A percentile compares a stretch with the other conserved stretches of the same genome.
Evolutionary conservation across 2,888 invertebrate genomes (phyloP).

Genomic region (Lithophane ornitopus): DNA sequence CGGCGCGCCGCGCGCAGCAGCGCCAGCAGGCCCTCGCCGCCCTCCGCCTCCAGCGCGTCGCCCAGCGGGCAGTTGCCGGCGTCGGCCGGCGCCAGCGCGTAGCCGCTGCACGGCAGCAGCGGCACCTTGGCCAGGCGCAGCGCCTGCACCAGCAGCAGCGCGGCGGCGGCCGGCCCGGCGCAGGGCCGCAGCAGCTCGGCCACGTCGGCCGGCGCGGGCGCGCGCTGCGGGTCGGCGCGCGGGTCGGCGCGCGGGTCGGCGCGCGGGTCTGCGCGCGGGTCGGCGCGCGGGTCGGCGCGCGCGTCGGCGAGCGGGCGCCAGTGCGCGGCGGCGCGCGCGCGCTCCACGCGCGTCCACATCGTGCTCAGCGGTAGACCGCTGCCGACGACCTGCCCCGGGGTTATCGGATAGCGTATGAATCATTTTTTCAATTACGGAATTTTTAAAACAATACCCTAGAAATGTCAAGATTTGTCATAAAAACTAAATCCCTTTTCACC

Average conservation of each 20-base stretch:
- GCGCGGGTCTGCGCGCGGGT: constrained; percentile 91
- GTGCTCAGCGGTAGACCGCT: constrained; percentile 45
- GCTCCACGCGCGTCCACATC: constrained; percentile 55
- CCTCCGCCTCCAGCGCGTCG: constrained; percentile 62
- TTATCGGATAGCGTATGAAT: not conserved
- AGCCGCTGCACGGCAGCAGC: constrained; percentile 67
- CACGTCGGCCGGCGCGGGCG: constrained; percentile 92
- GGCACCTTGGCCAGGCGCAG: constrained; percentile 84
- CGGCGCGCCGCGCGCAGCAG: constrained; percentile 68
- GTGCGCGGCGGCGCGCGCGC: constrained; percentile 85
- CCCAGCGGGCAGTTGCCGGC: constrained; percentile 56
- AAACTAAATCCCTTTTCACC: too few relatives aligned
- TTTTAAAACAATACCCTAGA: too few relatives aligned
- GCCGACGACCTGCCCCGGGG: constrained; percentile 18
- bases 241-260: constrained; percentile 92
- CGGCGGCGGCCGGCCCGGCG: constrained; percentile 87
- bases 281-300: constrained; percentile 92
- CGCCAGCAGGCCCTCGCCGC: constrained; percentile 67
- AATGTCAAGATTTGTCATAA: too few relatives aligned
- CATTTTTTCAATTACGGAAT: too few relatives aligned
- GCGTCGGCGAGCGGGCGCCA: constrained; percentile 94
- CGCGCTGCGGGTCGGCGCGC: constrained; percentile 91
- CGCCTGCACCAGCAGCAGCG: constrained; percentile 91
- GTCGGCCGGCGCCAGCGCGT: constrained; percentile 50
- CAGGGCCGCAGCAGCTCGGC: constrained; percentile 93